Evolutionary conservation across 1,140 invertebrate species (phyloP).

Genomic region (Drepana arcuata): DNA sequence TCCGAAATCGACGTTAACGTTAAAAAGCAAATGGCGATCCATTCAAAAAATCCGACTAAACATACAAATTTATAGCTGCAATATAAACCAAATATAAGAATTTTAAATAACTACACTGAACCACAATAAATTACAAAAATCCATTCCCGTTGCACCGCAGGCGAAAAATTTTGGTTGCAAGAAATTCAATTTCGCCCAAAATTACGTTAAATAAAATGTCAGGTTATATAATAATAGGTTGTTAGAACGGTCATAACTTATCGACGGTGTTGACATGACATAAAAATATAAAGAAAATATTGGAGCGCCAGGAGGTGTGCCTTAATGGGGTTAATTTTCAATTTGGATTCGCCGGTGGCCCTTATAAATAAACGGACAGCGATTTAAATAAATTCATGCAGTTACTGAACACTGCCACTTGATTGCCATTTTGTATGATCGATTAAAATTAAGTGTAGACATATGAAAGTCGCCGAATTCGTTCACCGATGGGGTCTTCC

Average conservation of each 20-base stretch:
- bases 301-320: slow-evolving; percentile 44
- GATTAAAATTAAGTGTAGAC: slow-evolving; percentile 34
- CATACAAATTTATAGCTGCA: slow-evolving; percentile 5
- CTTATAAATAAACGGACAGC: slow-evolving; percentile 36
- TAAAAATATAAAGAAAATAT: slow-evolving; percentile 38
- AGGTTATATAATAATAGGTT: slow-evolving; percentile 58
- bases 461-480: slow-evolving; percentile 28
- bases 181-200: slow-evolving; percentile 62
- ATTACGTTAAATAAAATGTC: slow-evolving; percentile 59
- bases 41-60: slow-evolving; percentile 18
- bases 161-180: slow-evolving; percentile 38
- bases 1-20: slow-evolving; percentile 13
- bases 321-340: slow-evolving; percentile 63
- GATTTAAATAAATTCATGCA: slow-evolving; percentile 39
- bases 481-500: slow-evolving; percentile 3
- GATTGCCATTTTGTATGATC: slow-evolving; percentile 37
- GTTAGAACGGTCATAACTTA: slow-evolving; percentile 58
- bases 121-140: slow-evolving; percentile 54
- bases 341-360: slow-evolving; percentile 52
- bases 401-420: slow-evolving; percentile 27
- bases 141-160: slow-evolving; percentile 47
- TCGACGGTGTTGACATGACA: slow-evolving; percentile 58
- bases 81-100: slow-evolving; percentile 25
- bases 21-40: slow-evolving; percentile 8
- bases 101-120: slow-evolving; percentile 33